Percentiles rank a stretch among this genome's conserved stretches.
These are phyloP conservation scores for Escarpia spicata DNA, from an alignment of 2,888 invertebrate genomes.

Conservation along the genomic window DNA sequence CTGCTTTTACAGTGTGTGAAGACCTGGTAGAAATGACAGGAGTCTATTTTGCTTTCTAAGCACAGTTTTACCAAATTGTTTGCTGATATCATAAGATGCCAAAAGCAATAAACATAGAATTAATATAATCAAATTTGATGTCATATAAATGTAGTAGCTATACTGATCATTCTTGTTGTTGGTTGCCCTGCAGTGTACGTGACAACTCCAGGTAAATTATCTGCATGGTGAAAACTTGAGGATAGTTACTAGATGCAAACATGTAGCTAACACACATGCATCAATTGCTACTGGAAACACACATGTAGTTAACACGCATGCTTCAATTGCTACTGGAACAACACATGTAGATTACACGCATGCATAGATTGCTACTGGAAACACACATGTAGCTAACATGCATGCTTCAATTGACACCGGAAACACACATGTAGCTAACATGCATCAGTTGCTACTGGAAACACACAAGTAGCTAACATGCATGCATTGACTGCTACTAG, in stretches of 20 bases:
- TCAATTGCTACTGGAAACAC: not conserved
- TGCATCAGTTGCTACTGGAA: not conserved
- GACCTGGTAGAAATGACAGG: no score
- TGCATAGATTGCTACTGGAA: not conserved
- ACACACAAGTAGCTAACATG: not conserved
- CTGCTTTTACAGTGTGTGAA: no score
- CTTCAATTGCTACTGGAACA: not conserved
- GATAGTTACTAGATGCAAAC: not conserved
- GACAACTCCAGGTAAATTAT: not conserved
- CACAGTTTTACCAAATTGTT: no score
- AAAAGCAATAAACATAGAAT: no score
- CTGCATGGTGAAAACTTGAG: not conserved
- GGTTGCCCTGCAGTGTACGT: not conserved
- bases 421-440: not conserved
- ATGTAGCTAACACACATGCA: not conserved
- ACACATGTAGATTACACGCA: not conserved
- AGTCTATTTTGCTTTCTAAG: no score
- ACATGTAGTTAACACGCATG: not conserved
- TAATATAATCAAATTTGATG: not conserved
- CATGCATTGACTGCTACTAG: not conserved
- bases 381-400: not conserved
- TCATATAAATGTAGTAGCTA: not conserved
- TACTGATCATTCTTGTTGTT: not conserved
- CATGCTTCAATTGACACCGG: not conserved
- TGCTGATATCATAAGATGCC: no score